Evolutionary conservation across 2,888 invertebrate genomes (phyloP), one percentile per base, ranked within the genome.

Genomic region (Cistogaster globosa): DNA sequence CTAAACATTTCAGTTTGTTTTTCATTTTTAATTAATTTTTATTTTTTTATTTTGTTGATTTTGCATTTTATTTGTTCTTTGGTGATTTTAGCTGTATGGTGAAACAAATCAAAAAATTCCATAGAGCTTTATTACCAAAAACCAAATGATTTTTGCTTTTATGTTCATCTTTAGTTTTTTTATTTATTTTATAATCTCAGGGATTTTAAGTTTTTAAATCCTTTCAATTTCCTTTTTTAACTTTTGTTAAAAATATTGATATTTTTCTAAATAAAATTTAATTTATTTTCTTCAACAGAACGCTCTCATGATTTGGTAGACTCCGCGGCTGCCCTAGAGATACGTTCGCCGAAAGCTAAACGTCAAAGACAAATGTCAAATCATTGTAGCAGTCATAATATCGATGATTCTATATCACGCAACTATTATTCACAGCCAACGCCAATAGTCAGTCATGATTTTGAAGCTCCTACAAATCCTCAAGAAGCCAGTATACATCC

Each of bases 121-220:
- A 95, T 95, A 95, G 94, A 95, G 95, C 95, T 95, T 94, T 94
- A 94, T 94, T 94, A 95, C 95, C 95, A 95, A 95, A 95, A 95
- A 93, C 92, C 93, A 93, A 93, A 94, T 93, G 93, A 91, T 91
- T 92, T 89, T 90, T 89, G 89, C 90, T 87, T 87, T 85, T 87
- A 63, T 82, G 77, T 87, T 82, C 81, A 84, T 78, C 77, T 84
- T 89, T 87, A 82, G 86, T 89, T 90, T 55, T 78, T 12, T 87
- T 88, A 76, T 67, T 55, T 85, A 86, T 83, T 45, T 0, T 26
- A 26, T 72, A 55, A 32, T 75, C 4, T 26, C 4, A 26, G 4
- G 4, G 26, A 26, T 26, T 26, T 26, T 26, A 1, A 26, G 26
- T 26, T 26, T 26, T 26, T 4, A 26, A 26, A 26, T 26, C 26